Evolutionary conservation across 2,797 vertebrate genomes (phyloP).

Genomic region (Brotogeris chrysoptera): DNA sequence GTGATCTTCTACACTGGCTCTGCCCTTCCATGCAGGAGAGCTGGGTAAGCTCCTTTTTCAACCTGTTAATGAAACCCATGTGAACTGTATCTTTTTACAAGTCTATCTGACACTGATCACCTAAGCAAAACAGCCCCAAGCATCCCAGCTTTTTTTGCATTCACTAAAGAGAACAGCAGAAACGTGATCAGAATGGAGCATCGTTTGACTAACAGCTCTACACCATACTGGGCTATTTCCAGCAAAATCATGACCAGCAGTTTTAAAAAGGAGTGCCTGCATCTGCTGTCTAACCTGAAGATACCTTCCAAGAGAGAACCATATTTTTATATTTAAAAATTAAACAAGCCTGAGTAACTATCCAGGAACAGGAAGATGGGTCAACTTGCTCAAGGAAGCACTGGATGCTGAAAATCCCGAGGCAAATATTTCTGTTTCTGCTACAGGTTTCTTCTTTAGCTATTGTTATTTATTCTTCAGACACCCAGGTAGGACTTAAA

Average conservation of each 20-base stretch:
- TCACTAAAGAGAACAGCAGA: neutral
- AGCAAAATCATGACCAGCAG: neutral
- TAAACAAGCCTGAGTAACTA: neutral
- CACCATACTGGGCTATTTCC: neutral
- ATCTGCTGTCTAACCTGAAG: neutral
- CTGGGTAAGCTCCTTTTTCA: neutral
- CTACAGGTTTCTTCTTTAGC: neutral
- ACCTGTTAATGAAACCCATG: constrained; percentile 28
- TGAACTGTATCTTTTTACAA: neutral
- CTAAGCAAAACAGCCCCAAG: neutral
- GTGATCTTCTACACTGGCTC: neutral
- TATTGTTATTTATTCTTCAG: neutral
- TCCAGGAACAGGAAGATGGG: neutral
- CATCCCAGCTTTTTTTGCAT: neutral
- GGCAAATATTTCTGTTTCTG: neutral
- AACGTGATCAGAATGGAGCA: neutral
- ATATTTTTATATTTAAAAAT: neutral
- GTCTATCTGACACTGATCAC: neutral
- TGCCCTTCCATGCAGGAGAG: neutral
- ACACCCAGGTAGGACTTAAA: neutral
- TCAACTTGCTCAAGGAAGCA: neutral
- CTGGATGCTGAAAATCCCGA: neutral
- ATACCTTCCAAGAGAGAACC: neutral
- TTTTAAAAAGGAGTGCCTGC: neutral
- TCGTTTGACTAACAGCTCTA: neutral